Evolutionary conservation across 2,797 vertebrate genomes (phyloP), one percentile per base, ranked within the genome.

Genomic region (Lates japonicus): DNA sequence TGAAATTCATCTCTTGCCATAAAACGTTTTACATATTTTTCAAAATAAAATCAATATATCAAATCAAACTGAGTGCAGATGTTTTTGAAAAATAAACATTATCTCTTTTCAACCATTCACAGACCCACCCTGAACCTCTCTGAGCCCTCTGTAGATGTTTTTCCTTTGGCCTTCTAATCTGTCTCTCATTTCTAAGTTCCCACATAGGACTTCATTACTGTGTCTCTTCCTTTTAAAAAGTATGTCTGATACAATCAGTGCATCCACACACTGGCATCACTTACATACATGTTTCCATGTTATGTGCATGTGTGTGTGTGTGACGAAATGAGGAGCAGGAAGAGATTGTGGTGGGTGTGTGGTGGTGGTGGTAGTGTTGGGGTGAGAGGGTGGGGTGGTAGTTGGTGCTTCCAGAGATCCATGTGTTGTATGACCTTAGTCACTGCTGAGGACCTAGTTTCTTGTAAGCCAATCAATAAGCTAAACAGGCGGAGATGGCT

Each of bases 391-490:
- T 58, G 41, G 71, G 81, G 76, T 90, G 88, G 88, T 89, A 92
- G n/a, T n/a, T n/a, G n/a, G n/a, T n/a, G n/a, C n/a, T n/a, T n/a
- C n/a, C 87, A 89, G 86, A 92, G 92, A n/a, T 94, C 95, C 96
- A 94, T 97, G 95, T 97, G 96, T 96, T 94, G 95, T 98, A 95
- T 97, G 97, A 98, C 98, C 97, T 99, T 99, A 97, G 96, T 97
- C 97, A 97, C 96, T 97, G 96, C 96, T 96, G 97, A 97, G 97
- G 97, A 96, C 96, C 97, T 96, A 97, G 96, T 97, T 98, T 96
- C 95, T 97, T 99, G 98, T 98, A 99, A 99, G 97, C 96, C 97
- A 99, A 99, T 99, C 98, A 99, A 98, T 99, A 98, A 97, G 97
- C 97, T 98, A 99, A 99, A 98, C 97, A 99, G 97, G 97, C 96